These are phyloP conservation scores for Euwallacea fornicatus DNA, from an alignment of 1,140 invertebrate species.

Conservation along the genomic window DNA sequence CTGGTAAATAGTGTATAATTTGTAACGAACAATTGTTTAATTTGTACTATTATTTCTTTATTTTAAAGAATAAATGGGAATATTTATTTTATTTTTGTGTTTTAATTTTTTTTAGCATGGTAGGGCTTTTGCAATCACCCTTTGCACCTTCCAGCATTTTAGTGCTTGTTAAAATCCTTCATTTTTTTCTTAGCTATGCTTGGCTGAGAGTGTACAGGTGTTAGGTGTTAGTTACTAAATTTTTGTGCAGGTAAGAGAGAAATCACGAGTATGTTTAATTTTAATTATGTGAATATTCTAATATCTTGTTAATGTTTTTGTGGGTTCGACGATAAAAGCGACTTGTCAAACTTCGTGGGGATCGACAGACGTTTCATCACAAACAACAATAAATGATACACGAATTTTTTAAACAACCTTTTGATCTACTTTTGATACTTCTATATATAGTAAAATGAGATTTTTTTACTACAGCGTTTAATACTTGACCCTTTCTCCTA, in stretches of 20 bases:
- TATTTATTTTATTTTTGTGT: constrained; percentile 49
- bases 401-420: too few species aligned
- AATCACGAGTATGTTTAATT: too few species aligned
- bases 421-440: too few species aligned
- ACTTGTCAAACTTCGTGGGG: background rate
- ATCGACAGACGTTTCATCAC: too few species aligned
- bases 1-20: background rate
- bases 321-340: background rate
- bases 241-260: too few species aligned
- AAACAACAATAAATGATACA: too few species aligned
- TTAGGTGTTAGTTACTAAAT: too few species aligned
- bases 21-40: constrained; percentile 40
- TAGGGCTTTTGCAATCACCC: background rate
- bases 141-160: background rate
- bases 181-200: constrained; percentile 1
- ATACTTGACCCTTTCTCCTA: too few species aligned
- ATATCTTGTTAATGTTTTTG: background rate
- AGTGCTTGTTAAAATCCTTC: background rate
- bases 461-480: too few species aligned
- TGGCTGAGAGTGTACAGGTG: background rate
- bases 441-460: too few species aligned
- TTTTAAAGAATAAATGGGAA: constrained; percentile 53
- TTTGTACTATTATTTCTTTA: constrained; percentile 52
- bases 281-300: background rate
- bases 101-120: constrained; percentile 31